Evolutionary conservation across 1,140 invertebrate genomes (phyloP), one percentile per base, ranked within the genome.

Genomic region (Palaemon carinicauda): DNA sequence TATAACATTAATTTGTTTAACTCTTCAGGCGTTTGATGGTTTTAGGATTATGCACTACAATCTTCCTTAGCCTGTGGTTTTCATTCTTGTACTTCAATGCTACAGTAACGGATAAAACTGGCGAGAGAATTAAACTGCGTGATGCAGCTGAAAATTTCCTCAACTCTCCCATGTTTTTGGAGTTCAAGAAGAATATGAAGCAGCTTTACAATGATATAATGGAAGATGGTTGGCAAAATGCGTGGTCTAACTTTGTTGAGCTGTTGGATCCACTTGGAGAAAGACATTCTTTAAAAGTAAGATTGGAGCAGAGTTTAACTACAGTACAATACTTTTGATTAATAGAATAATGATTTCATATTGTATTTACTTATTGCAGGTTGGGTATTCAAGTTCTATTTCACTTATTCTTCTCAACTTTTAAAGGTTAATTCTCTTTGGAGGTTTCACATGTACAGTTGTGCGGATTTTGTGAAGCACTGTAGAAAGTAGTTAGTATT

Each of bases 31-130:
- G 93, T 78, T 24, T 92, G 3, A 29, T 85, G 5, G 82, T 94
- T 10, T 90, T 98, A 4, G 89, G 91, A 0, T 50, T 94, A 0
- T 95, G 94, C 88, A 92, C 93, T 0, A 87, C 93, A 5, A 88
- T 98, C 0, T 98, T 97, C 90, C 89, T 94, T 0, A 93, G 93
- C 0, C 90, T 98, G 0, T 96, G 95, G 95, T 91, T 92, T 29
- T 95, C 95, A 33, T 96, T 95, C 88, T 92, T 99, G 19, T 97
- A 97, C 91, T 98, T 98, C 91, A 98, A 98, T 91, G 96, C 96
- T 17, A 95, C 94, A 60, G 93, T 98, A 19, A 95, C 95, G 1
- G 96, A 97, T 90, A 95, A 94, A 79, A 95, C 98, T 87, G 97
- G 97, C 7, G 96, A 98, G 89, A 95, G 96, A 90, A 94, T 98